Base-by-base conservation (phyloP, 1,140 invertebrate species). In the Metopolophium dirhodum region DNA sequence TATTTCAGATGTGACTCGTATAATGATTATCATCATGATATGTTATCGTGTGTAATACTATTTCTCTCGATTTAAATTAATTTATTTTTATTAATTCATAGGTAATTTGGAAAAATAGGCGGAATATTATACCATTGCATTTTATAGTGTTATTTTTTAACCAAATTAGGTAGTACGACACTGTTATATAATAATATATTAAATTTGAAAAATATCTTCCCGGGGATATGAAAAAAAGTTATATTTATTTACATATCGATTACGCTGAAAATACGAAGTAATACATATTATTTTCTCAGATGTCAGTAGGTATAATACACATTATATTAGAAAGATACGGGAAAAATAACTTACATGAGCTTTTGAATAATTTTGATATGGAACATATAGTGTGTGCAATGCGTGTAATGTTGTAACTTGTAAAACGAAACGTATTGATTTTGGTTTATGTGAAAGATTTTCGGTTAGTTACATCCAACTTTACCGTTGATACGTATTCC, bases 361-460 rank as follows among this genome's bases (percentile, higher is more conserved):
- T 77, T 77, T 18, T 20, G 18, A n/a, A 77, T 77, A 77, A 77
- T 77, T 77, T n/a, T 77, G 61, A 35, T 77, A 6, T 7, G 1
- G 30, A n/a, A 18, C 61, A 77, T 68, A 35, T 18, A 20, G 35
- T 57, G 51, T 7, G 54, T 37, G 35, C 49, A 89, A 1, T n/a
- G 61, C n/a, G 11, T 37, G 83, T 26, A 45, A 87, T 23, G 45
- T n/a, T 47, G 20, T 20, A 54, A 54, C 20, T 54, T 54, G 45
- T 87, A 47, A 87, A 49, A 87, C 85, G 45, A 47, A 30, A 87
- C 45, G 45, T 87, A 87, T 87, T 57, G 51, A 90, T 90, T 54
- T 57, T 57, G 35, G 51, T 90, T 22, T 37, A 26, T 30, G 88
- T 11, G 57, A 91, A 91, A 68, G 45, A 87, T 87, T 87, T 87